These are phyloP conservation scores for Lepidothrix coronata DNA, from an alignment of 2,113 vertebrate species.

Conservation along the genomic window DNA sequence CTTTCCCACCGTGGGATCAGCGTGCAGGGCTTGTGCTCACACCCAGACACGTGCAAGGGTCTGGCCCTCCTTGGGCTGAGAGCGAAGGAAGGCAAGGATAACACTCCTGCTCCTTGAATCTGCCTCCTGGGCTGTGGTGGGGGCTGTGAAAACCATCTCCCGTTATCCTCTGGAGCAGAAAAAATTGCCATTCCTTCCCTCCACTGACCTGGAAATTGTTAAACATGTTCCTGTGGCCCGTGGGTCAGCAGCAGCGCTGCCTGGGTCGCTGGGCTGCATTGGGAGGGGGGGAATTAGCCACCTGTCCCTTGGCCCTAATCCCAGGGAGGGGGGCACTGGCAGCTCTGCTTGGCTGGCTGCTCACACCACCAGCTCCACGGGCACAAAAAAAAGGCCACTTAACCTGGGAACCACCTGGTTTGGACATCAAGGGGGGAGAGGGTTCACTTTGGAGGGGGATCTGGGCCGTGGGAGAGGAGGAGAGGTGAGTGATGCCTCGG, in stretches of 20 bases:
- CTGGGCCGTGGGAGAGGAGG: background rate
- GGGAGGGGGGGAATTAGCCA: background rate
- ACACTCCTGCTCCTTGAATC: background rate
- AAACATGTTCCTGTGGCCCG: background rate
- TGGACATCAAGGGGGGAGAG: background rate
- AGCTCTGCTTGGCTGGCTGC: background rate
- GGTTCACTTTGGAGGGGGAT: background rate
- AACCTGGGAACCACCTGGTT: background rate
- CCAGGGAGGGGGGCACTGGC: fast-evolving
- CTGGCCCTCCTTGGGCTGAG: background rate
- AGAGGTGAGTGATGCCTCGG: fast-evolving
- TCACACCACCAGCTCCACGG: background rate
- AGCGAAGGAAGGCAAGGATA: background rate
- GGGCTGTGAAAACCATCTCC: background rate
- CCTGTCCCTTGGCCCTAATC: background rate
- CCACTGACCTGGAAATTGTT: slow-evolving; percentile 54
- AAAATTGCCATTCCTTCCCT: slow-evolving; percentile 34
- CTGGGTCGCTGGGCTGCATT: background rate
- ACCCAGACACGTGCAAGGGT: fast-evolving
- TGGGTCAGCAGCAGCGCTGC: slow-evolving; percentile 15
- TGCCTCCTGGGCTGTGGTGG: background rate
- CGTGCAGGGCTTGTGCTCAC: background rate
- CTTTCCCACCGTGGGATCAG: background rate
- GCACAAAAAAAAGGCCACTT: background rate
- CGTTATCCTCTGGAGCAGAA: slow-evolving; percentile 1